Evolutionary conservation across 2,797 vertebrate species (phyloP), one percentile per base, ranked within the genome.

Genomic region (Australoheros facetus): DNA sequence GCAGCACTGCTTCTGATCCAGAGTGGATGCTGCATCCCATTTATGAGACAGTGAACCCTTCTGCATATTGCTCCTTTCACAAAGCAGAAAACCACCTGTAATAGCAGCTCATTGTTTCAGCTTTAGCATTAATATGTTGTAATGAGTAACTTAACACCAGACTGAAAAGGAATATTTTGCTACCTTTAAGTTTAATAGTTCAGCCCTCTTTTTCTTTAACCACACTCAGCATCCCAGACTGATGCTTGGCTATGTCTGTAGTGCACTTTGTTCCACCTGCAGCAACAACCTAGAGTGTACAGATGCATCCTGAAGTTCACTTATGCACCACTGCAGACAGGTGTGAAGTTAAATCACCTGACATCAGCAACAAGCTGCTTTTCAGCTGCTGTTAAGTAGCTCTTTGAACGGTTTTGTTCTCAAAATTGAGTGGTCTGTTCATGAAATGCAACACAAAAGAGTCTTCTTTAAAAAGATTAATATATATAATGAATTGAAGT

Each of bases 361-460:
- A 48, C 13, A 48, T 16, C 13, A 48, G 45, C 64, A 69, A 0
- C 1, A 69, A 69, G 19, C 3, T 13, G 26, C 62, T 69, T 48
- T 32, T 69, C 28, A 69, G 5, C 62, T 51, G 45, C 45, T 30
- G 64, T 69, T 51, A 3, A 69, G 64, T n/a, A 51, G 42, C 42
- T 69, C 42, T 30, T 30, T 51, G 0, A 26, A 30, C 10, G 7
- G 42, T 69, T 69, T 1, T 48, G 23, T 66, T 28, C 62, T 48
- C 0, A 30, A 48, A 12, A 66, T 48, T 69, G 42, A 30, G 62
- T 4, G 3, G 17, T 66, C 0, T 66, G 26, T 66, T 66, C 14
- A 48, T 66, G 26, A 28, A 66, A 66, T 66, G 16, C 23, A 66
- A 28, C 62, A 66, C 16, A 66, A 66, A 66, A 3, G 39, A 5